Evolutionary conservation across 1,140 invertebrate genomes (phyloP).

Genomic region (Pseudomyrmex sp.): DNA sequence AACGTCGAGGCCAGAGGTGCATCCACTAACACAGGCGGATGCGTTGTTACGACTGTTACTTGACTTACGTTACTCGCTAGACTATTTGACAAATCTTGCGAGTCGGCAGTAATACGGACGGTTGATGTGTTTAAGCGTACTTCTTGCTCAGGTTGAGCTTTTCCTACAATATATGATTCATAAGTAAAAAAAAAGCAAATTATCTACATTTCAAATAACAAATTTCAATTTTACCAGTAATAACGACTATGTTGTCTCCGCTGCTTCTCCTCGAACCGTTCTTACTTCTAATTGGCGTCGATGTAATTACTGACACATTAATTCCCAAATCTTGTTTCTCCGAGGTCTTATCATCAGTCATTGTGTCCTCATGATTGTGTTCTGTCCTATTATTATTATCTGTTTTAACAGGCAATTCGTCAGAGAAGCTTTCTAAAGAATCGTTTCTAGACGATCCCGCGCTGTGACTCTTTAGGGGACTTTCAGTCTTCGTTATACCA

Average conservation of each 20-base stretch:
- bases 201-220: not conserved
- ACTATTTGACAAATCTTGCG: conserved; percentile 88
- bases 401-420: conserved; percentile 63
- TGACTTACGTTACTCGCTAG: conserved; percentile 89
- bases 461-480: conserved; percentile 76
- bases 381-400: conserved; percentile 49
- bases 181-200: conserved; percentile 22
- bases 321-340: conserved; percentile 70
- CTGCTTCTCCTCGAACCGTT: conserved; percentile 76
- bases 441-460: conserved; percentile 81
- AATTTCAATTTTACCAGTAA: conserved; percentile 77
- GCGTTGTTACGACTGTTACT: conserved; percentile 92
- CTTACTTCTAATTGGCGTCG: conserved; percentile 81
- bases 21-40: conserved; percentile 91
- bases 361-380: conserved; percentile 70
- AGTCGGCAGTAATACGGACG: conserved; percentile 86
- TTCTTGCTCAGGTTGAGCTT: conserved; percentile 75
- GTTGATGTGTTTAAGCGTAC: conserved; percentile 85
- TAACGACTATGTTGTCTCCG: conserved; percentile 82
- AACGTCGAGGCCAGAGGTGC: conserved; percentile 74
- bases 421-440: conserved; percentile 79
- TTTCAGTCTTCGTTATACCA: conserved; percentile 67
- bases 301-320: conserved; percentile 83
- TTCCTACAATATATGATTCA: conserved; percentile 59
- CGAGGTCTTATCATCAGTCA: conserved; percentile 53